These are phyloP conservation scores for Bombylius major DNA, from an alignment of 2,888 invertebrate species.

Conservation along the genomic window DNA sequence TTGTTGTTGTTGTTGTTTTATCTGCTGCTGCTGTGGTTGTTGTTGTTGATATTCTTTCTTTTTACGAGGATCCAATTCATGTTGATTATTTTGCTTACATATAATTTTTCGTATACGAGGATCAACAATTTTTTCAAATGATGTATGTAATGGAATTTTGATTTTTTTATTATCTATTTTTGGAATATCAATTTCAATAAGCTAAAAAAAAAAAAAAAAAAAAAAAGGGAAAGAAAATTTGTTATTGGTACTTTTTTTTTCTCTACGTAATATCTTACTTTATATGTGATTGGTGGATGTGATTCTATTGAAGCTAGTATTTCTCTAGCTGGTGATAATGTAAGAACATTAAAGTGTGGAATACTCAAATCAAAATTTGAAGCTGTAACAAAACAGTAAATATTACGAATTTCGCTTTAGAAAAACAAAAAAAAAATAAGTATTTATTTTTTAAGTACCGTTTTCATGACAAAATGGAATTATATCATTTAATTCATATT, in stretches of 20 bases:
- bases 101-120: conserved; percentile 1
- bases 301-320: conserved; percentile 5
- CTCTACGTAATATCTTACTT: neutral
- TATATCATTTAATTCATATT: too few relatives aligned
- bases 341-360: neutral
- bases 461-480: too few relatives aligned
- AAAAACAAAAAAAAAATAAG: too few relatives aligned
- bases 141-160: neutral
- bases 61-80: conserved; percentile 1
- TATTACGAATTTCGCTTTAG: too few relatives aligned
- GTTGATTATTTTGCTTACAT: neutral
- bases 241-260: neutral
- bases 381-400: too few relatives aligned
- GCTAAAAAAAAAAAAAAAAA: conserved; percentile 1
- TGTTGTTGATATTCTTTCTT: neutral
- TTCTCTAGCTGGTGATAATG: conserved; percentile 5
- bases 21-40: neutral
- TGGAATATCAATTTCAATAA: conserved; percentile 4
- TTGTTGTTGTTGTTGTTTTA: neutral
- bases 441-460: too few relatives aligned
- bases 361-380: neutral
- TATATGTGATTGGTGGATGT: conserved; percentile 5
- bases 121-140: neutral
- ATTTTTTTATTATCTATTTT: neutral
- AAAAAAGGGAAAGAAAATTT: neutral